These are phyloP conservation scores for Prinia subflava DNA, from an alignment of 2,113 vertebrate genomes.

Conservation along the genomic window DNA sequence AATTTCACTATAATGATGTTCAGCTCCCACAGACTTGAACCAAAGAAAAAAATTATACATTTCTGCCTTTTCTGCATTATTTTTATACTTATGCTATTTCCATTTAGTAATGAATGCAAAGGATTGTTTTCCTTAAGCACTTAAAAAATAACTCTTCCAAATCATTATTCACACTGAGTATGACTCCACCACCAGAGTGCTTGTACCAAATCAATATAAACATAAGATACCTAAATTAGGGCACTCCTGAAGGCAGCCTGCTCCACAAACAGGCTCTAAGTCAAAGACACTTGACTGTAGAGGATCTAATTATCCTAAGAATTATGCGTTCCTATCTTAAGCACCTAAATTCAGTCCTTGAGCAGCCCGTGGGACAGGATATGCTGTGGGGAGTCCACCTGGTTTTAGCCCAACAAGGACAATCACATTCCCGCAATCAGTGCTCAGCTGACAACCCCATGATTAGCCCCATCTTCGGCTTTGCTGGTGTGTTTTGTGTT, in stretches of 20 bases:
- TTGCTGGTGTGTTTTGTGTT: neutral
- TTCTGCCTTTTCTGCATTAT: constrained; percentile 1
- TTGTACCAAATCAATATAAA: neutral
- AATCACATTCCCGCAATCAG: neutral
- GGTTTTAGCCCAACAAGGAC: neutral
- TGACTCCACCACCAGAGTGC: neutral
- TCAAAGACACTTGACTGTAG: neutral
- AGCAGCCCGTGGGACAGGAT: neutral
- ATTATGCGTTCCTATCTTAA: neutral
- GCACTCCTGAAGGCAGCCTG: neutral
- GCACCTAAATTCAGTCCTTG: neutral
- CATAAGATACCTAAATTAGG: neutral
- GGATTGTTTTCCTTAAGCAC: neutral
- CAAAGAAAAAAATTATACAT: neutral
- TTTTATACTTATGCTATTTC: neutral
- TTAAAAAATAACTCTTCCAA: neutral
- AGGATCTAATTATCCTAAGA: neutral
- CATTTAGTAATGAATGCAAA: neutral
- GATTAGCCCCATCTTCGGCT: neutral
- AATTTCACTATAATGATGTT: constrained; percentile 11
- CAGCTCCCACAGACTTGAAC: neutral
- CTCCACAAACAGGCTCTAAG: neutral
- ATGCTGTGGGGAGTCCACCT: neutral
- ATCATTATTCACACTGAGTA: neutral
- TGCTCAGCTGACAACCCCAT: neutral